These are phyloP conservation scores for Nephrotoma flavescens DNA, from an alignment of 2,888 invertebrate species.

Conservation along the genomic window DNA sequence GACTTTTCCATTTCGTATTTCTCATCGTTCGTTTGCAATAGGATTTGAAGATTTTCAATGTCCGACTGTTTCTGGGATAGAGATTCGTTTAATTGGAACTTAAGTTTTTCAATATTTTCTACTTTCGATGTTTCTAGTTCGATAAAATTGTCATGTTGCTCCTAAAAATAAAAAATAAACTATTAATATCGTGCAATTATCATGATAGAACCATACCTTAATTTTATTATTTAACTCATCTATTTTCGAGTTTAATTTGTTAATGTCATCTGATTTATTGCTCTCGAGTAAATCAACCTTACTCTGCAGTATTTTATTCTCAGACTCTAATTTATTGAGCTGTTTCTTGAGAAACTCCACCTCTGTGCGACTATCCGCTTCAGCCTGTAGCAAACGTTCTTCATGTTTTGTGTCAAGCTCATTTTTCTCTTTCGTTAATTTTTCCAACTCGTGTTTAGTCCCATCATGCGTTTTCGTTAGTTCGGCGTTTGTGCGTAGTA, in stretches of 20 bases:
- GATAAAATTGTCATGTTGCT: neutral
- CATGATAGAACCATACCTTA: neutral
- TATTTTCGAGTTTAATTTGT: neutral
- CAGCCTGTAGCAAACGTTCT: neutral
- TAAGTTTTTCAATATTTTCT: neutral
- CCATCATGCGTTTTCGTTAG: neutral
- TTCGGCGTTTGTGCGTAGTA: constrained; percentile 53
- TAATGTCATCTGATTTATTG: neutral
- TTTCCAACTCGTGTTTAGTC: neutral
- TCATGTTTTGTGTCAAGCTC: neutral
- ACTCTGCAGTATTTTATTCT: neutral
- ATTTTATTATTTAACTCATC: neutral
- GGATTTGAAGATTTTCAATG: neutral
- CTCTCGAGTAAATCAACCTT: neutral
- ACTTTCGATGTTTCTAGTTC: neutral
- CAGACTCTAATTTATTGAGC: neutral
- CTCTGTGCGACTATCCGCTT: neutral
- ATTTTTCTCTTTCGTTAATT: neutral
- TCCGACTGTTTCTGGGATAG: neutral
- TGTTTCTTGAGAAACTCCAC: neutral
- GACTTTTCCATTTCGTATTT: neutral
- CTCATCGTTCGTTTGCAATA: neutral
- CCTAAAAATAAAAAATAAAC: neutral
- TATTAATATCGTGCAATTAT: neutral
- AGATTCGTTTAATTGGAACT: neutral